Evolutionary conservation across 1,140 invertebrate genomes (phyloP).

Genomic region (Tribolium castaneum): DNA sequence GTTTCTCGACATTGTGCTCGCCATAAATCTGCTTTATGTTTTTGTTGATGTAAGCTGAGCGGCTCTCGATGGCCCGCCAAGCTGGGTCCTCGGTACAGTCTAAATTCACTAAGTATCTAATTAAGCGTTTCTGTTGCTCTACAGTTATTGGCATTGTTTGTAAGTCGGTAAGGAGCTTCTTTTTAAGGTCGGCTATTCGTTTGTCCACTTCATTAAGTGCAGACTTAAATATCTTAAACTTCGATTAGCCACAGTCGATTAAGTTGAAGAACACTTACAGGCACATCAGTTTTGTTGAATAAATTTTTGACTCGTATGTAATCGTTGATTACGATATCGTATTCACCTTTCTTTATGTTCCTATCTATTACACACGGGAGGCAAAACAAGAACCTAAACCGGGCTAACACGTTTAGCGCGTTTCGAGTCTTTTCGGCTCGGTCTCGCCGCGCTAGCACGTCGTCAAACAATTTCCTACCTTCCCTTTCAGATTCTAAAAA

Average conservation of each 20-base stretch:
- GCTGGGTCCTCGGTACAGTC: slow-evolving; percentile 87
- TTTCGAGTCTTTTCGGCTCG: slow-evolving; percentile 96
- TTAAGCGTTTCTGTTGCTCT: slow-evolving; percentile 94
- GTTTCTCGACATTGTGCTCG: slow-evolving; percentile 66
- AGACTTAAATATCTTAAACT: slow-evolving; percentile 78
- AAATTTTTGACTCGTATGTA: slow-evolving; percentile 96
- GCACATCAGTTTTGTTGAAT: slow-evolving; percentile 94
- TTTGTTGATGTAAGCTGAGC: slow-evolving; percentile 79
- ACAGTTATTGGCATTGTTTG: slow-evolving; percentile 88
- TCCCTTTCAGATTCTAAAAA: slow-evolving; percentile 86
- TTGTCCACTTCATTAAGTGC: slow-evolving; percentile 92
- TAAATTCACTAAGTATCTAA: slow-evolving; percentile 79
- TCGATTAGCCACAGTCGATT: slow-evolving; percentile 19
- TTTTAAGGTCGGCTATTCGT: slow-evolving; percentile 84
- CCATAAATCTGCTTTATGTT: slow-evolving; percentile 74
- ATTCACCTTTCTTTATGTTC: slow-evolving; percentile 94
- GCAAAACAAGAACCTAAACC: slow-evolving; percentile 94
- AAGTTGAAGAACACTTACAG: slow-evolving; percentile 68
- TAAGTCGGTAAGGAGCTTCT: slow-evolving; percentile 84
- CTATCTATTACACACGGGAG: slow-evolving; percentile 93
- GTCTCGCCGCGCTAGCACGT: slow-evolving; percentile 93
- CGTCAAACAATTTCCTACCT: slow-evolving; percentile 94
- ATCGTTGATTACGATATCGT: slow-evolving; percentile 97
- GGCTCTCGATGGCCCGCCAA: slow-evolving; percentile 90
- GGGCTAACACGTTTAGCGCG: slow-evolving; percentile 90